Conservation (phyloP, 2,888 invertebrate species). For the Norana najaformis region DNA sequence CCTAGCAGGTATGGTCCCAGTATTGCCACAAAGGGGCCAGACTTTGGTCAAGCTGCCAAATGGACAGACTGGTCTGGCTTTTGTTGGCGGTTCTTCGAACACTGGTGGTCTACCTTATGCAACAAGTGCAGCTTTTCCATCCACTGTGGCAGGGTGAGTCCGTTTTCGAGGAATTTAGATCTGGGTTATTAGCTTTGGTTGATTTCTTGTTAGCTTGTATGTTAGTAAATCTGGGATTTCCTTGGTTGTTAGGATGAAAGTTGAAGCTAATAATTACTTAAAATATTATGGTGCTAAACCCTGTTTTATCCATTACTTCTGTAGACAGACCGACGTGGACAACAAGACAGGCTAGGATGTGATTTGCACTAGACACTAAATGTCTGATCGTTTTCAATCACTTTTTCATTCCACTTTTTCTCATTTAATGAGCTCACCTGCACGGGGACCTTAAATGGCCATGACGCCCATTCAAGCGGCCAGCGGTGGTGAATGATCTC, state of each 20-base stretch:
- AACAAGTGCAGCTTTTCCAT: background rate
- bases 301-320: too few relatives aligned
- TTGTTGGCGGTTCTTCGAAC: constrained; percentile 13
- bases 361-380: background rate
- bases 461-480: too few relatives aligned
- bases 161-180: background rate
- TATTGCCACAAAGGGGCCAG: background rate
- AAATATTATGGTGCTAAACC: background rate
- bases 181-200: background rate
- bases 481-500: too few relatives aligned
- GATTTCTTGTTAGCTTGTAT: background rate
- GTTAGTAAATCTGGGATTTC: background rate
- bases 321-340: too few relatives aligned
- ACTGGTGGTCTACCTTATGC: background rate
- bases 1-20: background rate
- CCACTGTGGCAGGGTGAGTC: background rate
- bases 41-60: background rate
- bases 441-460: too few relatives aligned
- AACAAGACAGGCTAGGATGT: background rate
- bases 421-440: background rate
- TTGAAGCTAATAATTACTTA: too few relatives aligned
- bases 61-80: background rate
- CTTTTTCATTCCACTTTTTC: background rate
- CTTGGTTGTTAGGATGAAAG: background rate
- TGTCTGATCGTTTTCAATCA: background rate